A percentile compares a stretch with the other conserved stretches of the same genome.
phyloP scores from a whole-genome alignment of 2,113 vertebrate species.

The Pangasianodon gigas region DNA sequence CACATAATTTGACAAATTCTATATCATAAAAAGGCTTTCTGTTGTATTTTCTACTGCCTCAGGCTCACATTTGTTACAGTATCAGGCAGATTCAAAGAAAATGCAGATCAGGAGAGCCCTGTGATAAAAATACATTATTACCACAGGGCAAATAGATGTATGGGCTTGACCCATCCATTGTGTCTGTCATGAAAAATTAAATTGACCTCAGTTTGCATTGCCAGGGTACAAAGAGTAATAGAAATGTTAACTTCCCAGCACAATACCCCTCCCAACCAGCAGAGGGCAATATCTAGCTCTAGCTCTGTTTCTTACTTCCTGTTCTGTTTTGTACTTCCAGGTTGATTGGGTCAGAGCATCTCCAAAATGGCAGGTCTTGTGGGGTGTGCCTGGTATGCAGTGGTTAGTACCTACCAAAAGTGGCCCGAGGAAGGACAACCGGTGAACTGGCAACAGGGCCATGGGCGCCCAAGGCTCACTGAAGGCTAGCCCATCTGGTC shows the following conservation, averaged over 20 bases:
- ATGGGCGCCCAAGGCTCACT: too few relatives aligned
- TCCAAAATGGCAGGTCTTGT: too few relatives aligned
- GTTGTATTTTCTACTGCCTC: not conserved
- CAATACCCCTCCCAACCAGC: not conserved
- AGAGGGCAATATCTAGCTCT: not conserved
- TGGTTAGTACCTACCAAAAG: too few relatives aligned
- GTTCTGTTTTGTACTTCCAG: not conserved
- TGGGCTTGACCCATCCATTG: not conserved
- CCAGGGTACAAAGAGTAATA: slow-evolving; percentile 12
- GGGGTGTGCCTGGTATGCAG: too few relatives aligned
- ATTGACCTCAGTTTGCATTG: slow-evolving; percentile 42
- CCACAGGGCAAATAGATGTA: slow-evolving; percentile 32
- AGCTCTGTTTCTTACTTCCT: not conserved
- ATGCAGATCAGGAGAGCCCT: not conserved
- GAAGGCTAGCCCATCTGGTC: too few relatives aligned
- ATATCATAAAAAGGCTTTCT: not conserved
- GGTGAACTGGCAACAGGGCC: too few relatives aligned
- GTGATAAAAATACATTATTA: slow-evolving; percentile 36
- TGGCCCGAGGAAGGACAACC: too few relatives aligned
- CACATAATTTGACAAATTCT: not conserved
- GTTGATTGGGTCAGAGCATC: too few relatives aligned
- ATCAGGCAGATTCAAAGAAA: not conserved
- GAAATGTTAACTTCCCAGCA: not conserved
- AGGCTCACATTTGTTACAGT: not conserved
- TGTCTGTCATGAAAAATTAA: slow-evolving; percentile 35